Percentiles rank a stretch among this genome's conserved stretches.
phyloP scores from a whole-genome alignment of 1,140 invertebrate genomes.

The Sycobia sp. region DNA sequence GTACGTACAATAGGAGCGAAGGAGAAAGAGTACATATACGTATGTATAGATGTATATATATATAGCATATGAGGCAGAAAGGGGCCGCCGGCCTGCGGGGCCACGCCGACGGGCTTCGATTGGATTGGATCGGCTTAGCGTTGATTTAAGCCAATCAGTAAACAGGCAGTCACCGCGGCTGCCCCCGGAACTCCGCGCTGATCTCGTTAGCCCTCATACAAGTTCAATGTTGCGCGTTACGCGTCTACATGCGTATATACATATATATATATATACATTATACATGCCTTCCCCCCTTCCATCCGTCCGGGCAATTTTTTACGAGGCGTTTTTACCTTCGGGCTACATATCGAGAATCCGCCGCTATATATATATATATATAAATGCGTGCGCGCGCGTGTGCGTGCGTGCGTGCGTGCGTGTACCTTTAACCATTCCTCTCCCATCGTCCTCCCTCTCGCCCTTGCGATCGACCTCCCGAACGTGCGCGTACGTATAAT shows the following conservation, averaged over 20 bases:
- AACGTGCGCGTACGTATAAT: background rate
- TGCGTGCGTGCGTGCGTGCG: no score
- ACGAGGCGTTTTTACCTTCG: background rate
- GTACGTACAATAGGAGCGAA: background rate
- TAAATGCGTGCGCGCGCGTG: no score
- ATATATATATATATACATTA: no score
- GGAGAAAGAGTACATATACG: background rate
- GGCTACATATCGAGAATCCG: background rate
- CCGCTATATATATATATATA: no score
- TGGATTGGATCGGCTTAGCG: conserved; percentile 62
- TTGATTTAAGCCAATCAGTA: conserved; percentile 63
- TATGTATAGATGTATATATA: no score
- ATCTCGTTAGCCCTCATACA: conserved; percentile 61
- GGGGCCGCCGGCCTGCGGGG: conserved; percentile 40
- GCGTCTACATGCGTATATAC: background rate
- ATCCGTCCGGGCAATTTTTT: background rate
- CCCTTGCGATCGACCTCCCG: background rate
- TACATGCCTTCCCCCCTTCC: background rate
- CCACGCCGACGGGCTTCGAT: conserved; percentile 45
- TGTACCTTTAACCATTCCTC: no score
- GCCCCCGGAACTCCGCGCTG: conserved; percentile 52
- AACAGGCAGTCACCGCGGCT: conserved; percentile 54
- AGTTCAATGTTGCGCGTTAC: conserved; percentile 54
- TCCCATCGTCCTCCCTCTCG: no score
- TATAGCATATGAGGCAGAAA: conserved; percentile 43